Percentiles rank a stretch among this genome's conserved stretches.
Evolutionary conservation across 2,113 vertebrate species (phyloP).

Genomic region (Tyrannus savana): DNA sequence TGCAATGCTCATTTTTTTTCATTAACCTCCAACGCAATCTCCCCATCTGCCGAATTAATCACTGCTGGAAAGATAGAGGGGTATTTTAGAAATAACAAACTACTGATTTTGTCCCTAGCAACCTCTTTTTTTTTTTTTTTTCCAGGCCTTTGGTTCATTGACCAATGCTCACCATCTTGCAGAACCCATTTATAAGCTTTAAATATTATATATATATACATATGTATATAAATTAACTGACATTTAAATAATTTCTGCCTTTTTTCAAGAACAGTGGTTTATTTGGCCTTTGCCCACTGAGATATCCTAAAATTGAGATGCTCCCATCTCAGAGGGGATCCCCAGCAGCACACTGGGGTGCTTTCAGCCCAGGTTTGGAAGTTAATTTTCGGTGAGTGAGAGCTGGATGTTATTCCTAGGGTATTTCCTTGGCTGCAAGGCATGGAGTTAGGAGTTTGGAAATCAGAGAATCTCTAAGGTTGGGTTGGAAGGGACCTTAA

Average conservation of each 20-base stretch:
- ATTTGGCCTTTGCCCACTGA: background rate
- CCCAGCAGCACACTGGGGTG: background rate
- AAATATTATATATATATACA: background rate
- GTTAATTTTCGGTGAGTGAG: background rate
- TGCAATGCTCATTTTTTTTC: background rate
- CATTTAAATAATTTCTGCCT: background rate
- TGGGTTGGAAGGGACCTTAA: background rate
- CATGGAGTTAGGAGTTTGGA: background rate
- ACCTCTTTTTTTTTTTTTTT: background rate
- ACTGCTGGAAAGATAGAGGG: background rate
- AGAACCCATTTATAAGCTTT: background rate
- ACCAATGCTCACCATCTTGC: background rate
- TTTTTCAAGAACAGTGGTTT: background rate
- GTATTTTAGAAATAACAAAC: background rate
- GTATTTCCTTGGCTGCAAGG: background rate
- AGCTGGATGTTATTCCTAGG: background rate
- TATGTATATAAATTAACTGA: background rate
- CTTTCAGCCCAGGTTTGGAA: background rate
- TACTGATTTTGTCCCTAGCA: background rate
- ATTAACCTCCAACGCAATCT: background rate
- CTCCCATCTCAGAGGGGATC: background rate
- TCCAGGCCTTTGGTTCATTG: background rate
- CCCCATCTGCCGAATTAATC: slow-evolving; percentile 34
- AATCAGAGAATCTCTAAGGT: background rate
- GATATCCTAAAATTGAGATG: background rate